phyloP scores from a whole-genome alignment of 2,113 vertebrate genomes.

The Probosciger aterrimus region DNA sequence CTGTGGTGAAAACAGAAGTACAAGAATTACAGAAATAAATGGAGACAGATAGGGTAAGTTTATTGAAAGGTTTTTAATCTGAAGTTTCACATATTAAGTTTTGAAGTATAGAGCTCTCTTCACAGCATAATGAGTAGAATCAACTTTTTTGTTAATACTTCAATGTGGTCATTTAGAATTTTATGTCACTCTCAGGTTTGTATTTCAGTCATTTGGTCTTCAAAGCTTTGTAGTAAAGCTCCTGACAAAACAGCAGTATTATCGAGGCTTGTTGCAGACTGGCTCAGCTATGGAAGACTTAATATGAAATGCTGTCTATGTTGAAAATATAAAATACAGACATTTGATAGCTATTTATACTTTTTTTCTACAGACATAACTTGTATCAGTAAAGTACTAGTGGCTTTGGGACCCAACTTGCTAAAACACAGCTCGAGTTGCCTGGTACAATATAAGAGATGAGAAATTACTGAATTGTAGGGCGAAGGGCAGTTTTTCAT shows the following conservation, averaged over 20 bases:
- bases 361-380: not conserved
- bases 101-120: constrained; percentile 16
- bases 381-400: not conserved
- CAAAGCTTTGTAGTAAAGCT: not conserved
- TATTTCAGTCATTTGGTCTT: not conserved
- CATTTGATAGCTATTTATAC: not conserved
- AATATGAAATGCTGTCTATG: not conserved
- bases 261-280: not conserved
- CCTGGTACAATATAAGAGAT: not conserved
- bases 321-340: not conserved
- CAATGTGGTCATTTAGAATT: not conserved
- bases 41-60: not conserved
- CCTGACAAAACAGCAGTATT: not conserved
- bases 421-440: not conserved
- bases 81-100: not conserved
- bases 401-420: not conserved
- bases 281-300: not conserved
- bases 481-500: not conserved
- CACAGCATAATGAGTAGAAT: not conserved
- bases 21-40: not conserved
- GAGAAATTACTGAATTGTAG: not conserved
- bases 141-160: not conserved
- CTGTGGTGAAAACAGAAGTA: not conserved
- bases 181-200: not conserved
- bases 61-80: not conserved